phyloP scores from a whole-genome alignment of 2,888 invertebrate genomes.

The Alsophila aescularia region DNA sequence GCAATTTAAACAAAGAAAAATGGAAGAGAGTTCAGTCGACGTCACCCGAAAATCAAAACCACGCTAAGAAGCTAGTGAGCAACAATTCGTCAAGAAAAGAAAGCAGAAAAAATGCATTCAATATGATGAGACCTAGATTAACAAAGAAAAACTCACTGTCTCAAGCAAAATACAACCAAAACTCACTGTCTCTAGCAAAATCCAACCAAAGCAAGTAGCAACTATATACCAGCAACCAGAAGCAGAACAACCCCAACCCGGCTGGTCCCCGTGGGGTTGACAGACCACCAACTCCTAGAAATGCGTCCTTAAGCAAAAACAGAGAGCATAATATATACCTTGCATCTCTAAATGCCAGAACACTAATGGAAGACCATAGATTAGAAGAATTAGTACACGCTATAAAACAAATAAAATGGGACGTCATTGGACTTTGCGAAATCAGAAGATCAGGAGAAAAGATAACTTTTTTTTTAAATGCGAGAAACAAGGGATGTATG shows the following conservation, averaged over 20 bases:
- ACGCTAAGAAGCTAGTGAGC: not conserved
- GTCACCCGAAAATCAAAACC: conserved; percentile 10
- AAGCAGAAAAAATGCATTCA: conserved; percentile 23
- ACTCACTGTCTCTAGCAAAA: conserved; percentile 12
- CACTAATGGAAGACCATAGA: conserved; percentile 2
- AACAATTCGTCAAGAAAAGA: conserved; percentile 11
- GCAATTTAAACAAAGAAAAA: conserved; percentile 17
- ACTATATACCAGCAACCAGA: conserved; percentile 21
- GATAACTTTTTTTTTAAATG: conserved; percentile 1
- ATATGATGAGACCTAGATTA: conserved; percentile 28
- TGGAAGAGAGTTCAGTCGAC: conserved; percentile 22
- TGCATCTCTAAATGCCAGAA: conserved; percentile 14
- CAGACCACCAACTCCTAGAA: conserved; percentile 31
- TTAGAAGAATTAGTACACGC: conserved; percentile 27
- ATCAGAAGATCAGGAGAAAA: conserved; percentile 34
- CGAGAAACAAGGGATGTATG: not conserved
- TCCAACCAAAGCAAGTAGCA: conserved; percentile 18
- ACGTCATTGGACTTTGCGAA: conserved; percentile 37
- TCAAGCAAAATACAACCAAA: too few species aligned
- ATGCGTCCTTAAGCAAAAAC: not conserved
- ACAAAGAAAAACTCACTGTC: too few species aligned
- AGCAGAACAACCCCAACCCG: conserved; percentile 33
- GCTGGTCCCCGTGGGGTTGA: conserved; percentile 36
- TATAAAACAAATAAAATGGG: conserved; percentile 34
- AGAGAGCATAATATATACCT: conserved; percentile 4